phyloP scores from a whole-genome alignment of 2,888 invertebrate species.

The Watsonalla cultraria region DNA sequence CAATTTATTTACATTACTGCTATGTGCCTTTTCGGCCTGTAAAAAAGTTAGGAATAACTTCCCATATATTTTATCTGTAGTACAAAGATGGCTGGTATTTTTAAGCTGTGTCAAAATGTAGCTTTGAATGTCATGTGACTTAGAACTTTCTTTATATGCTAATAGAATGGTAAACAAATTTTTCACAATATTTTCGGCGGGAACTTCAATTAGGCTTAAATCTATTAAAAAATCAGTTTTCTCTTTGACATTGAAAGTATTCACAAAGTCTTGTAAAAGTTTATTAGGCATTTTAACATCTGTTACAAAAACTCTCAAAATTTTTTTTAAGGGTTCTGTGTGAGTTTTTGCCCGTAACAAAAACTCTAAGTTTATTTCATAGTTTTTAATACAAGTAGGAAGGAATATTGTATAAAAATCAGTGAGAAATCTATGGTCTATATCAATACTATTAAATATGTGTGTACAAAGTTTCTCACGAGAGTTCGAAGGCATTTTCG shows the following conservation, averaged over 20 bases:
- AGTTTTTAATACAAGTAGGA: slow-evolving; percentile 34
- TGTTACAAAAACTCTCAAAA: slow-evolving; percentile 35
- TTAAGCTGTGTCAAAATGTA: slow-evolving; percentile 32
- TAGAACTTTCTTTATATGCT: slow-evolving; percentile 44
- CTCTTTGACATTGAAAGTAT: slow-evolving; percentile 21
- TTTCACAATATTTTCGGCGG: slow-evolving; percentile 31
- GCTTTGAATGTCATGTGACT: slow-evolving; percentile 34
- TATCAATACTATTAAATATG: slow-evolving; percentile 23
- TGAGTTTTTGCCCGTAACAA: slow-evolving; percentile 31
- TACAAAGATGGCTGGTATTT: slow-evolving; percentile 23
- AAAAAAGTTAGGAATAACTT: slow-evolving; percentile 42
- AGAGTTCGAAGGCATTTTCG: slow-evolving; percentile 24
- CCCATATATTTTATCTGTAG: slow-evolving; percentile 45
- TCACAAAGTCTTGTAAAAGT: slow-evolving; percentile 42
- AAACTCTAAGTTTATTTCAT: slow-evolving; percentile 36
- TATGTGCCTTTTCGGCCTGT: slow-evolving; percentile 32
- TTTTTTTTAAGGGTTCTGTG: slow-evolving; percentile 25
- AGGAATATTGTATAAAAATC: slow-evolving; percentile 35
- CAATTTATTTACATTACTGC: slow-evolving; percentile 8
- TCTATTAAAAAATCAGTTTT: slow-evolving; percentile 27
- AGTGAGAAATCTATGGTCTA: slow-evolving; percentile 24
- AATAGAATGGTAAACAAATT: slow-evolving; percentile 42
- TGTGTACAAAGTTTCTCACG: slow-evolving; percentile 39
- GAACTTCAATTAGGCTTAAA: slow-evolving; percentile 30
- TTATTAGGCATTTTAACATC: slow-evolving; percentile 33